Evolutionary conservation across 2,888 invertebrate species (phyloP), one percentile per base, ranked within the genome.

Genomic region (Ormyrus nitidulus): DNA sequence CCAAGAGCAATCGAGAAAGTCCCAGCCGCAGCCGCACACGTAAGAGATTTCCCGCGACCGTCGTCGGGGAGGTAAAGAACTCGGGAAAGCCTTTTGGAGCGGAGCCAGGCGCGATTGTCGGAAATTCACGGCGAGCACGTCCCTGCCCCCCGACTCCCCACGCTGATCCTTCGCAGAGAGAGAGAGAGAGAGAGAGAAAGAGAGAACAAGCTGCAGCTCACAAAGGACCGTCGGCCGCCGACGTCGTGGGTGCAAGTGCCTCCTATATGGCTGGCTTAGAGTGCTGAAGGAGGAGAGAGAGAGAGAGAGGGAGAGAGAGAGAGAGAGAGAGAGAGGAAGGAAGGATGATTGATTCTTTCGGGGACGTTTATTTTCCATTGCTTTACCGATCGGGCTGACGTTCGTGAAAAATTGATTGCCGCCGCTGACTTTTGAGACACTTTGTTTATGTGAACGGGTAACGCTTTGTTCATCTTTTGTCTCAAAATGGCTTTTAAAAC

Each of bases 41-140:
- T 49, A 58, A 58, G 66, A 61, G 61, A 56, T 61, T 71, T 61
- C 64, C 44, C 64, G 34, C 56, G 49, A 56, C 6, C 73, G 54
- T 59, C 68, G 19, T 59, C 68, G 19, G 7, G 48, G 46, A 58
- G 79, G 65, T 71, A 75, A 75, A 81, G 75, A 81, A 81, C 51
- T 73, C 78, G 53, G 54, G 68, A 77, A 78, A 78, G 74, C 85
- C 86, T 83, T 84, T 86, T 88, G 88, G 88, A 87, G 80, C 82
- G 72, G 80, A 83, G 88, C 88, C 88, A 88, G 86, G 83, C 83
- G 84, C 86, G 87, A 88, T 88, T 87, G 87, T 86, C 86, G 86
- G 84, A 85, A 86, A 87, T 86, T 85, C 85, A 85, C 85, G 85
- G 84, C 83, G 80, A 62, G 77, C 69, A 34, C 34, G 34, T 34